Conservation (phyloP, 1,140 invertebrate genomes). For the Bradysia coprophila region DNA sequence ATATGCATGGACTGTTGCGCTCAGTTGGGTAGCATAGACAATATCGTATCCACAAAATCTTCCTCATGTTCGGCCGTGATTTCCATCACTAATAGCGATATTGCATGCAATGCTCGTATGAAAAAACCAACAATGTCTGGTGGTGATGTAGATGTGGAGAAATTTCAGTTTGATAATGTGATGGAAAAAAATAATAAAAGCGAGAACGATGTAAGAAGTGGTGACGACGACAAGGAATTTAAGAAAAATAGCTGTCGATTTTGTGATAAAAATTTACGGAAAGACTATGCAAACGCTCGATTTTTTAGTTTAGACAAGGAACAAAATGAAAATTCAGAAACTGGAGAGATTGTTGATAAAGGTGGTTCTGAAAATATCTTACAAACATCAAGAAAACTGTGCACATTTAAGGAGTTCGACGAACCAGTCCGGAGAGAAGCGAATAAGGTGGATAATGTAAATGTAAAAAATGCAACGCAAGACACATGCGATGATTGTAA, state of each 20-base stretch:
- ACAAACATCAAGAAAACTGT: slow-evolving; percentile 1
- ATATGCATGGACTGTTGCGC: slow-evolving; percentile 5
- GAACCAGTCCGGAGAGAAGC: background rate
- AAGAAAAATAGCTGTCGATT: background rate
- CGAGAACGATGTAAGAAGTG: background rate
- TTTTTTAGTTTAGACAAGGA: slow-evolving; percentile 3
- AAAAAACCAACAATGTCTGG: background rate
- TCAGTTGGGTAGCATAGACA: background rate
- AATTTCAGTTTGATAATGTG: background rate
- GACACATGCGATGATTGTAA: background rate
- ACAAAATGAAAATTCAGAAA: background rate
- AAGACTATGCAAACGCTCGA: background rate
- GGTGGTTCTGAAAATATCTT: slow-evolving; percentile 2
- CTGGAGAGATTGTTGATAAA: background rate
- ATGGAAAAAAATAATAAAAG: background rate
- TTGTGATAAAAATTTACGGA: background rate
- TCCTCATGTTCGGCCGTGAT: background rate
- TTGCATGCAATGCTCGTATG: background rate
- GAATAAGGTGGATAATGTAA: background rate
- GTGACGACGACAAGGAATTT: background rate
- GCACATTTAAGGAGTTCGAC: background rate
- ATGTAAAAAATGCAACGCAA: background rate
- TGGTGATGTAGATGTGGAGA: background rate
- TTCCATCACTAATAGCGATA: background rate
- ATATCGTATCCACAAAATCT: too few relatives aligned